phyloP scores from a whole-genome alignment of 1,140 invertebrate species.

The Anthonomus grandis region DNA sequence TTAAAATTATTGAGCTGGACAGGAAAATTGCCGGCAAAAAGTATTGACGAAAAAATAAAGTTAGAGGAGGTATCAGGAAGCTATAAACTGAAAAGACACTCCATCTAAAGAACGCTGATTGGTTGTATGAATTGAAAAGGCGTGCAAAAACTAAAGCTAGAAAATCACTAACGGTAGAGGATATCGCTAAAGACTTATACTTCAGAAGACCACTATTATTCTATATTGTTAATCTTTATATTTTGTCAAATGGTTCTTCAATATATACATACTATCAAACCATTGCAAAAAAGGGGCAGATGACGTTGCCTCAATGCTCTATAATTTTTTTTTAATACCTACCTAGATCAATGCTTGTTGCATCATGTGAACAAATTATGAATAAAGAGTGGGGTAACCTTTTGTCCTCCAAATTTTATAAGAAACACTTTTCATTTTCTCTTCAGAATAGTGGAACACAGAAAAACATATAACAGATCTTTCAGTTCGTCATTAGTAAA shows the following conservation, averaged over 20 bases:
- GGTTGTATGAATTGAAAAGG: too few species aligned
- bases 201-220: neutral
- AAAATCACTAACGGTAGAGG: neutral
- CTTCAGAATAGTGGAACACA: neutral
- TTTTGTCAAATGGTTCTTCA: neutral
- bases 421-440: neutral
- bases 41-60: slow-evolving; percentile 4
- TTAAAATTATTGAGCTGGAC: neutral
- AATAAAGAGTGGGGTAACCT: neutral
- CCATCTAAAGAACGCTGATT: too few species aligned
- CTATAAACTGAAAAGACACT: slow-evolving; percentile 5
- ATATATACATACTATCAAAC: neutral
- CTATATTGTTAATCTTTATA: neutral
- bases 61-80: slow-evolving; percentile 4
- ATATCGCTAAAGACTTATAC: neutral
- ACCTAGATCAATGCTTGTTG: neutral
- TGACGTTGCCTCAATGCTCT: neutral
- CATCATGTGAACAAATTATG: neutral
- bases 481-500: neutral
- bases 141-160: neutral
- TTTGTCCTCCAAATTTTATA: neutral
- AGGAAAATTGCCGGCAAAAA: slow-evolving; percentile 1
- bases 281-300: neutral
- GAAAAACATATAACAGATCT: too few species aligned
- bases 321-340: neutral